These are phyloP conservation scores for Noctua pronuba DNA, from an alignment of 2,888 invertebrate genomes.

Conservation along the genomic window DNA sequence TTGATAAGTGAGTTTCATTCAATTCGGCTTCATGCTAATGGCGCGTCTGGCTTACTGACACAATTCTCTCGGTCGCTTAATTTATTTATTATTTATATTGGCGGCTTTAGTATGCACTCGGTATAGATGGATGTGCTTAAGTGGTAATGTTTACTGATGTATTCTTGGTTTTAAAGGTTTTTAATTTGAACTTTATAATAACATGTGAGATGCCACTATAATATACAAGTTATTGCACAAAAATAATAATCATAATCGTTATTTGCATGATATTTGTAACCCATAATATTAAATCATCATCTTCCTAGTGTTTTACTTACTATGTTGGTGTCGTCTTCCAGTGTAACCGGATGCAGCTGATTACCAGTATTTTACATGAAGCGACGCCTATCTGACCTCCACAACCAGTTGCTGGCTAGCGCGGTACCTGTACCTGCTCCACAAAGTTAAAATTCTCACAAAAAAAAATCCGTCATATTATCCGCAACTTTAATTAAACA, in stretches of 20 bases:
- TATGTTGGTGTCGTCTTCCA: background rate
- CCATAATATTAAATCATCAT: background rate
- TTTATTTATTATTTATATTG: conserved; percentile 67
- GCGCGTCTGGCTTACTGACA: conserved; percentile 71
- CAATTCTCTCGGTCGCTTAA: conserved; percentile 66
- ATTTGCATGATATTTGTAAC: background rate
- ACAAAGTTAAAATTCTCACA: background rate
- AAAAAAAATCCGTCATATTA: too few species aligned
- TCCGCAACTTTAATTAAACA: background rate
- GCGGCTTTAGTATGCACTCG: conserved; percentile 50
- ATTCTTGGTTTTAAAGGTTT: conserved; percentile 16
- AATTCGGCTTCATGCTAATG: conserved; percentile 71
- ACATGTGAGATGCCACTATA: background rate
- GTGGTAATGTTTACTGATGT: conserved; percentile 28
- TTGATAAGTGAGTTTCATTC: conserved; percentile 62
- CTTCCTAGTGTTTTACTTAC: background rate
- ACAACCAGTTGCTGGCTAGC: background rate
- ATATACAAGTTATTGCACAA: background rate
- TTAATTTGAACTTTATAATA: background rate
- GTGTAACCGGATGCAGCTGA: background rate
- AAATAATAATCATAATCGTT: background rate
- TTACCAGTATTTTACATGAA: background rate
- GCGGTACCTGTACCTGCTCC: background rate
- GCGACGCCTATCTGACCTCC: background rate
- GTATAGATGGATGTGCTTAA: conserved; percentile 25